These are phyloP conservation scores for Pedetes capensis DNA, from an alignment of 2,113 vertebrate species.

Conservation along the genomic window DNA sequence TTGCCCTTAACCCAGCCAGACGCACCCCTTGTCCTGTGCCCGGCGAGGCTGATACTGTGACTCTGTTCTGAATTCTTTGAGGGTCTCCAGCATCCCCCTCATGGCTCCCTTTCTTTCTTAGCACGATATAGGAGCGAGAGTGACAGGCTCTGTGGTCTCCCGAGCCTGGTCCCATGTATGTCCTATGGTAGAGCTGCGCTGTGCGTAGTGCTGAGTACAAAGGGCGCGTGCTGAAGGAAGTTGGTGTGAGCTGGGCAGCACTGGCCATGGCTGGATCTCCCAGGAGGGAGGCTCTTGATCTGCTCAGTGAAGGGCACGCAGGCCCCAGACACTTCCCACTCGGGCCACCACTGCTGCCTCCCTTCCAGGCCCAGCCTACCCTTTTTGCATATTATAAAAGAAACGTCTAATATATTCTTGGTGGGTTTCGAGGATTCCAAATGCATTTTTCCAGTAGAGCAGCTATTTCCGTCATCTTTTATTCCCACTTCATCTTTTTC, in stretches of 20 bases:
- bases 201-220: rapidly evolving
- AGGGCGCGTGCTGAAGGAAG: too few relatives aligned
- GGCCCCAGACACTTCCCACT: too few relatives aligned
- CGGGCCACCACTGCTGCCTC: not conserved
- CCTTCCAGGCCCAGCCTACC: not conserved
- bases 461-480: slow-evolving; percentile 6
- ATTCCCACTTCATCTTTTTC: slow-evolving; percentile 52
- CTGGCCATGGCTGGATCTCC: not conserved
- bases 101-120: not conserved
- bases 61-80: not conserved
- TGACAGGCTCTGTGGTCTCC: not conserved
- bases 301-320: not conserved
- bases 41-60: rapidly evolving
- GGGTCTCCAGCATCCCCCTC: not conserved
- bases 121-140: rapidly evolving
- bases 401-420: not conserved
- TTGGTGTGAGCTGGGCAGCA: rapidly evolving
- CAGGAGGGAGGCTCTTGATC: not conserved
- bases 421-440: not conserved
- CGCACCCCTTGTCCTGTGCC: not conserved
- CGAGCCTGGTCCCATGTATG: too few relatives aligned
- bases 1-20: too few relatives aligned
- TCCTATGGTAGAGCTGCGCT: rapidly evolving
- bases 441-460: not conserved
- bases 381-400: not conserved